These are phyloP conservation scores for Takifugu bimaculatus DNA, from an alignment of 2,113 vertebrate genomes.

Conservation along the genomic window DNA sequence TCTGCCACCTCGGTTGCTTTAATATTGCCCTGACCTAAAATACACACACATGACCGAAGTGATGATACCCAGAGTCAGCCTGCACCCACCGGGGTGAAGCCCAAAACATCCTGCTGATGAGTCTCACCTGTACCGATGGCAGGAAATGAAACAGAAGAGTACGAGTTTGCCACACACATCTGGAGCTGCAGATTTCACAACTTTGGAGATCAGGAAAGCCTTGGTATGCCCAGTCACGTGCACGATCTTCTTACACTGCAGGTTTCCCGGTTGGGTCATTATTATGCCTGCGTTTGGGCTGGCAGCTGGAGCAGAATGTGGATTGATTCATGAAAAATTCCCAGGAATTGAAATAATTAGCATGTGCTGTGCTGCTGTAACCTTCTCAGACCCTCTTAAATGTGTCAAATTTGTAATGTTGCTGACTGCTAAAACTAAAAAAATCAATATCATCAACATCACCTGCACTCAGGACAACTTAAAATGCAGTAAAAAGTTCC, in stretches of 20 bases:
- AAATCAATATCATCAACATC: too few species aligned
- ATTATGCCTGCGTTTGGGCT: constrained; percentile 64
- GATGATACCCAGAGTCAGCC: too few species aligned
- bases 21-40: constrained; percentile 63
- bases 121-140: constrained; percentile 88
- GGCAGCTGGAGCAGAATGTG: constrained; percentile 15
- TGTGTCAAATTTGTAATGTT: too few species aligned
- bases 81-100: too few species aligned
- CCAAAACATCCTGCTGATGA: background rate
- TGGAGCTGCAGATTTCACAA: constrained; percentile 68
- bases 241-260: constrained; percentile 84
- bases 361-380: too few species aligned
- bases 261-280: constrained; percentile 76
- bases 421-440: too few species aligned
- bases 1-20: constrained; percentile 65
- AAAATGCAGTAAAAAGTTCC: too few species aligned
- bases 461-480: too few species aligned
- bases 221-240: constrained; percentile 71
- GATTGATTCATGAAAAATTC: too few species aligned
- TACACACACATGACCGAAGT: background rate
- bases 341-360: too few species aligned
- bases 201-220: constrained; percentile 35
- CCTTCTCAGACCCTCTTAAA: too few species aligned
- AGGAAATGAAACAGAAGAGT: constrained; percentile 82
- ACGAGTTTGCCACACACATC: constrained; percentile 68